These are phyloP conservation scores for Metalampra italica DNA, from an alignment of 2,888 invertebrate species.

Conservation along the genomic window DNA sequence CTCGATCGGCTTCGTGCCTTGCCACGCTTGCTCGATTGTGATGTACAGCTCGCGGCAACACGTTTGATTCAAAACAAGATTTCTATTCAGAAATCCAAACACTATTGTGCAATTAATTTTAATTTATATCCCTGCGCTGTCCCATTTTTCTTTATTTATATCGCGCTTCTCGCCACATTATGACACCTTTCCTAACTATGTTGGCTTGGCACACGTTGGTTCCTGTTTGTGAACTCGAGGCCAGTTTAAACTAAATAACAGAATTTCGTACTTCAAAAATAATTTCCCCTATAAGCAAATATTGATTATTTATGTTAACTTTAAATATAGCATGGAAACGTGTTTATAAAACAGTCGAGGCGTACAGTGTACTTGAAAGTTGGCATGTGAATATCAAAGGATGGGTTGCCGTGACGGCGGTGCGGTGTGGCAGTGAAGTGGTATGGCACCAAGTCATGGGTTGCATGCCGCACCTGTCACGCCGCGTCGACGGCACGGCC, in stretches of 20 bases:
- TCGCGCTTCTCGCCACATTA: slow-evolving; percentile 40
- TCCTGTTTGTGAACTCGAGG: slow-evolving; percentile 26
- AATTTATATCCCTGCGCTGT: slow-evolving; percentile 55
- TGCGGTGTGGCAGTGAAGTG: slow-evolving; percentile 38
- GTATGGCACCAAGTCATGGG: slow-evolving; percentile 55
- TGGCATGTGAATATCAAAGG: slow-evolving; percentile 43
- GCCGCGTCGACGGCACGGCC: slow-evolving; percentile 65
- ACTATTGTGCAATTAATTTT: slow-evolving; percentile 58
- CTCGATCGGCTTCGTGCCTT: slow-evolving; percentile 72
- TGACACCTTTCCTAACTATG: slow-evolving; percentile 50
- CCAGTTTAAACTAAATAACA: not conserved
- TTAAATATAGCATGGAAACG: slow-evolving; percentile 21
- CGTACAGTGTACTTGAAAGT: slow-evolving; percentile 21
- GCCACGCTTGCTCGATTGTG: slow-evolving; percentile 77
- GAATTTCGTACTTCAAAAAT: too few species aligned
- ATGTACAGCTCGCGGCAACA: slow-evolving; percentile 70
- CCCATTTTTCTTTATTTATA: slow-evolving; percentile 61
- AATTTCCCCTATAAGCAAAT: too few species aligned
- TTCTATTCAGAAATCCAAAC: slow-evolving; percentile 61
- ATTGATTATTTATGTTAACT: slow-evolving; percentile 14
- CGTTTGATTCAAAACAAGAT: slow-evolving; percentile 57
- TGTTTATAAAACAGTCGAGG: slow-evolving; percentile 32
- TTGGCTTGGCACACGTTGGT: slow-evolving; percentile 57
- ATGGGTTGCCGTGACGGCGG: slow-evolving; percentile 38
- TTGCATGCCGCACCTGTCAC: slow-evolving; percentile 75